Conservation (phyloP, 2,888 invertebrate species). For the Galeopsomyia nigrocyanea region DNA sequence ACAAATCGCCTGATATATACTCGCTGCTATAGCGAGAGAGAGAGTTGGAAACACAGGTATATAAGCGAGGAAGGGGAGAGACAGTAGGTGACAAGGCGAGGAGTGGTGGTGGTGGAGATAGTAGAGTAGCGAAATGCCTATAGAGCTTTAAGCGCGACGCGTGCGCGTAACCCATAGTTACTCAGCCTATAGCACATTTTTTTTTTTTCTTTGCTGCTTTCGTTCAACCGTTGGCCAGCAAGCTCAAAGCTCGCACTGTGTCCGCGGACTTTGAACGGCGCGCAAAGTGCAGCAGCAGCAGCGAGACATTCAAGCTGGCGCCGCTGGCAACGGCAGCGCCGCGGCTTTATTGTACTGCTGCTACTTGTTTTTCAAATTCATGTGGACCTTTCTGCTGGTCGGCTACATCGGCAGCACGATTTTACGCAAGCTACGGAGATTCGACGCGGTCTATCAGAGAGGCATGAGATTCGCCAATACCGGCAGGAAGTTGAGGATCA, state of each 20-base stretch:
- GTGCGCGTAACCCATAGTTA: slow-evolving; percentile 30
- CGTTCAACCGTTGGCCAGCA: no score
- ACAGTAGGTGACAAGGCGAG: no score
- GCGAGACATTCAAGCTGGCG: slow-evolving; percentile 14
- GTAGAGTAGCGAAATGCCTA: no score
- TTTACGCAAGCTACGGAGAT: slow-evolving; percentile 43
- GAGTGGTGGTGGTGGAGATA: no score
- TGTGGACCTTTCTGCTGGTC: slow-evolving; percentile 59
- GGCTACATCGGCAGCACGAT: slow-evolving; percentile 54
- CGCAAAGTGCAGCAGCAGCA: slow-evolving; percentile 15
- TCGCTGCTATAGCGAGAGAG: no score
- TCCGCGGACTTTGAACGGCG: not conserved
- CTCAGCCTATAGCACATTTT: not conserved
- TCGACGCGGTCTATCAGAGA: slow-evolving; percentile 35
- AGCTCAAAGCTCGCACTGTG: not conserved
- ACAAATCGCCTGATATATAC: no score
- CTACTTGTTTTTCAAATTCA: slow-evolving; percentile 39
- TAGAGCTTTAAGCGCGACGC: no score
- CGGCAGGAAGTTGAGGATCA: slow-evolving; percentile 40
- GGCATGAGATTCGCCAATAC: slow-evolving; percentile 33
- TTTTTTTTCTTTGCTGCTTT: no score
- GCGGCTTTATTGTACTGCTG: not conserved
- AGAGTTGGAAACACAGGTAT: no score
- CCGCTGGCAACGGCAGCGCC: slow-evolving; percentile 3
- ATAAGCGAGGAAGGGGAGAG: no score